Evolutionary conservation across 2,888 invertebrate genomes (phyloP).

Genomic region (Venusia cambrica): DNA sequence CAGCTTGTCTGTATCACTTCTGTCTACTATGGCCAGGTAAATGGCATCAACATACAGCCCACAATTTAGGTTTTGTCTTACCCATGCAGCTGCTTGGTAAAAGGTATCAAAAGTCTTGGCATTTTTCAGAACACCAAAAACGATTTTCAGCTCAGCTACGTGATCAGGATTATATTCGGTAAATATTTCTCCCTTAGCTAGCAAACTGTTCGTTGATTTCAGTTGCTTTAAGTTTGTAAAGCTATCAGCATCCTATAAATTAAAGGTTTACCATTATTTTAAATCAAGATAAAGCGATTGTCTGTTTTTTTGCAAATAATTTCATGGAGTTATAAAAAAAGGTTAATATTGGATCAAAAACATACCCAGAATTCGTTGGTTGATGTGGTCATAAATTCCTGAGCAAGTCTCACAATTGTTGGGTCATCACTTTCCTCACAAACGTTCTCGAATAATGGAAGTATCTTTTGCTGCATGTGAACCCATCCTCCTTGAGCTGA

Average conservation of each 20-base stretch:
- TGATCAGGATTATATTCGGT: slow-evolving; percentile 58
- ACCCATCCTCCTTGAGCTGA: slow-evolving; percentile 56
- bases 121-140: slow-evolving; percentile 74
- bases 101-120: slow-evolving; percentile 82
- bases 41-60: slow-evolving; percentile 83
- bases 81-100: slow-evolving; percentile 80
- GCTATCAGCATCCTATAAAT: slow-evolving; percentile 53
- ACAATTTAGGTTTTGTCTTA: slow-evolving; percentile 82
- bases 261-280: too few relatives aligned
- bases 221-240: slow-evolving; percentile 49
- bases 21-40: slow-evolving; percentile 79
- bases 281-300: too few relatives aligned
- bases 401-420: slow-evolving; percentile 40
- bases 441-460: slow-evolving; percentile 67
- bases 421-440: slow-evolving; percentile 59
- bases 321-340: too few relatives aligned
- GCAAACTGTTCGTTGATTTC: slow-evolving; percentile 44
- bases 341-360: too few relatives aligned
- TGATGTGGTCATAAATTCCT: slow-evolving; percentile 52
- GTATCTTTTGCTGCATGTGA: slow-evolving; percentile 55
- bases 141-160: slow-evolving; percentile 50
- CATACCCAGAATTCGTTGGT: slow-evolving; percentile 53
- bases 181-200: slow-evolving; percentile 63
- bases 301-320: too few relatives aligned
- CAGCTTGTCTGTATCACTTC: slow-evolving; percentile 80